Conservation (phyloP, 2,113 vertebrate species). For the Embiotoca jacksoni region DNA sequence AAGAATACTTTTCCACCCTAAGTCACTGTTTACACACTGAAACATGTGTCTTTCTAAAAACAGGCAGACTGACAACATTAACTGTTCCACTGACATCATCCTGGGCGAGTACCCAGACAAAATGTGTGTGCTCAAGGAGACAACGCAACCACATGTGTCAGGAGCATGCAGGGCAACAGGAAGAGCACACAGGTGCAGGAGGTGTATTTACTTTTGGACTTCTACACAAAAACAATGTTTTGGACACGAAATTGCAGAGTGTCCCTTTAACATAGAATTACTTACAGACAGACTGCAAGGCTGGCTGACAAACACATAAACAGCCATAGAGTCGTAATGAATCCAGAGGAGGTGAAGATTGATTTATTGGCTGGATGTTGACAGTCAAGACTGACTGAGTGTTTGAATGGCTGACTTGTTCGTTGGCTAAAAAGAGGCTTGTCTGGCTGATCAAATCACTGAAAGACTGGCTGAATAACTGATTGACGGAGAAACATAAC, state of each 20-base stretch:
- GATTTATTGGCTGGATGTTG: slow-evolving; percentile 40
- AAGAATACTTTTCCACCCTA: background rate
- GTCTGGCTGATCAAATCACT: background rate
- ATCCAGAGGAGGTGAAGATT: slow-evolving; percentile 22
- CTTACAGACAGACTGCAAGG: slow-evolving; percentile 15
- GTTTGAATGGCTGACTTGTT: slow-evolving; percentile 32
- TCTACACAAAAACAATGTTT: slow-evolving; percentile 20
- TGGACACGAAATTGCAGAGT: slow-evolving; percentile 24
- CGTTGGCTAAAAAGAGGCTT: slow-evolving; percentile 20
- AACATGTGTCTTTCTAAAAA: background rate
- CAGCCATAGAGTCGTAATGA: background rate
- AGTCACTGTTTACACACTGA: background rate
- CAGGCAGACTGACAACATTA: background rate
- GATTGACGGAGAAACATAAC: slow-evolving; percentile 2
- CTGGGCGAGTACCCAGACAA: background rate
- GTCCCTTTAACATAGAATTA: slow-evolving; percentile 19
- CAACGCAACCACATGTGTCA: slow-evolving; percentile 35
- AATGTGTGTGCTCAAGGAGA: slow-evolving; percentile 20
- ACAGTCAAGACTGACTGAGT: slow-evolving; percentile 17
- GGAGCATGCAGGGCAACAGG: slow-evolving; percentile 10
- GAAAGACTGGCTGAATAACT: slow-evolving; percentile 22
- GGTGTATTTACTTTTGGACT: slow-evolving; percentile 10
- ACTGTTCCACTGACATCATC: slow-evolving; percentile 46
- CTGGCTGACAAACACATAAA: slow-evolving; percentile 6
- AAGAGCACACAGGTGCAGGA: slow-evolving; percentile 48